phyloP scores from a whole-genome alignment of 1,140 invertebrate genomes.

The Harlomillsia oculata region DNA sequence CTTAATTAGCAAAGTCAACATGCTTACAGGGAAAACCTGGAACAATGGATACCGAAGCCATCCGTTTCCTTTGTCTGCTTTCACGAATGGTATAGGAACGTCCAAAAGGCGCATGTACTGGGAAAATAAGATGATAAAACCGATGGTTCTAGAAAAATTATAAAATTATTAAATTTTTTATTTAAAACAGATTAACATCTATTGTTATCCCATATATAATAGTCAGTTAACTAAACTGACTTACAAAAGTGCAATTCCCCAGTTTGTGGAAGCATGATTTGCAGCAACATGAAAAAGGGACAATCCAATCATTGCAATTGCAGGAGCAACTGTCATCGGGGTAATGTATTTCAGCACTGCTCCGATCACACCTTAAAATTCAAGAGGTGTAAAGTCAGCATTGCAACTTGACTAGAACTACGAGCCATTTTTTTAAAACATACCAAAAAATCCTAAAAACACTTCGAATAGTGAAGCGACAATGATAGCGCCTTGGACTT shows the following conservation, averaged over 20 bases:
- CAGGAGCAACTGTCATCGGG: conserved; percentile 66
- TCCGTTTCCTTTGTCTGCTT: conserved; percentile 19
- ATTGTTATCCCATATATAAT: not conserved
- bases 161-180: conserved; percentile 43
- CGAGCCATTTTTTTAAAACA: conserved; percentile 56
- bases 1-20: conserved; percentile 37
- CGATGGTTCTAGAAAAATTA: conserved; percentile 57
- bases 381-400: conserved; percentile 21
- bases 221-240: conserved; percentile 25
- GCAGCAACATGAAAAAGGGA: conserved; percentile 67
- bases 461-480: conserved; percentile 40
- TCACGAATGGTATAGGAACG: conserved; percentile 47
- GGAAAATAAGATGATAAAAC: conserved; percentile 66
- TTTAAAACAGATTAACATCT: not conserved
- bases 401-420: not conserved
- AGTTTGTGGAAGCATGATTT: conserved; percentile 61
- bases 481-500: conserved; percentile 47
- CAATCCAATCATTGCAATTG: conserved; percentile 66
- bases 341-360: conserved; percentile 62
- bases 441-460: conserved; percentile 34
- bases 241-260: conserved; percentile 66
- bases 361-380: conserved; percentile 53
- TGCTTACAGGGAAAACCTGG: conserved; percentile 36
- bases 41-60: conserved; percentile 41
- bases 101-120: conserved; percentile 62